These are phyloP conservation scores for Takifugu flavidus DNA, from an alignment of 2,113 vertebrate species.

Conservation along the genomic window DNA sequence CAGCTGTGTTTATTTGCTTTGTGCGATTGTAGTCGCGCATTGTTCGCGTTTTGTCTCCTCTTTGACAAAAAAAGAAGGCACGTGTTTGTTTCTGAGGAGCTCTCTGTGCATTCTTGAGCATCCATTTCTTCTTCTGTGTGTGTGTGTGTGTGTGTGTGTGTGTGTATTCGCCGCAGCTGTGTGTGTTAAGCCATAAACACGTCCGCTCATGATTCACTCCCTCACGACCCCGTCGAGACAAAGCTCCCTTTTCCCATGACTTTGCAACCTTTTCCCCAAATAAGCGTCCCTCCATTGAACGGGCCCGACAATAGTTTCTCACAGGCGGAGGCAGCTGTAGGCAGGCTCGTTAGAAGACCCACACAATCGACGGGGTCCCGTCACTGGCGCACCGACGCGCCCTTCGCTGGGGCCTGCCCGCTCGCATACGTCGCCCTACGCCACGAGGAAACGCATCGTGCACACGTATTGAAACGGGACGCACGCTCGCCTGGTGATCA, in stretches of 20 bases:
- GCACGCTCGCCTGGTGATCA: slow-evolving; percentile 50
- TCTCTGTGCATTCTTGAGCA: slow-evolving; percentile 47
- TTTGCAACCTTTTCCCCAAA: slow-evolving; percentile 85
- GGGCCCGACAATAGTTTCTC: slow-evolving; percentile 81
- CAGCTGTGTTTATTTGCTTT: slow-evolving; percentile 71
- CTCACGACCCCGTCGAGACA: slow-evolving; percentile 70
- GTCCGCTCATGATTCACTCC: slow-evolving; percentile 71
- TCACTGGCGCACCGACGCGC: slow-evolving; percentile 9
- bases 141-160: slow-evolving; percentile 25
- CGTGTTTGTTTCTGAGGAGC: slow-evolving; percentile 50
- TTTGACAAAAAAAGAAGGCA: slow-evolving; percentile 21
- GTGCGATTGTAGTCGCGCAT: slow-evolving; percentile 50
- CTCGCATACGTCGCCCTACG: too few species aligned
- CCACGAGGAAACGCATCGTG: too few species aligned
- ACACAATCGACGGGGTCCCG: slow-evolving; percentile 54
- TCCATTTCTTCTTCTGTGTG: slow-evolving; percentile 32
- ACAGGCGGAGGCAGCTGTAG: slow-evolving; percentile 74
- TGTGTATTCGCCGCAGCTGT: slow-evolving; percentile 59
- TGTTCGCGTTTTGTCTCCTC: slow-evolving; percentile 45
- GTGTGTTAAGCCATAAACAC: slow-evolving; percentile 75
- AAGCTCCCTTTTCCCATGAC: slow-evolving; percentile 85
- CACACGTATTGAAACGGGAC: not conserved
- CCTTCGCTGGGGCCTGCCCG: not conserved
- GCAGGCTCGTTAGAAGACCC: slow-evolving; percentile 55
- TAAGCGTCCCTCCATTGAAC: slow-evolving; percentile 74